Base-by-base conservation (phyloP, 2,113 vertebrate genomes). In the Martes martes region DNA sequence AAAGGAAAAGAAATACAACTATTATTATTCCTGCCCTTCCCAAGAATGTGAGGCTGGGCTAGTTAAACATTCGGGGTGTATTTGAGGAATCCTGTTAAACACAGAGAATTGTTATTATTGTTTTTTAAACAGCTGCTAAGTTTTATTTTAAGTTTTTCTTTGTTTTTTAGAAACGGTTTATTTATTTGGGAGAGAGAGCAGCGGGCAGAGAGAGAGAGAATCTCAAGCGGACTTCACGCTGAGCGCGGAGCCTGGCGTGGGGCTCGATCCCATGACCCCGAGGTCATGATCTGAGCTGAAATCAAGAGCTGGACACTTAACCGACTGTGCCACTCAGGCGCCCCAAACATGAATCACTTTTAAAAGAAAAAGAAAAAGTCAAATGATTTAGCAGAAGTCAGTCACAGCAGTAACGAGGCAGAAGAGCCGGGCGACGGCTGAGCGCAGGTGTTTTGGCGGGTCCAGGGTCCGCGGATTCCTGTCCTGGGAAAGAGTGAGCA, bases 401-500 rank as follows among this genome's bases (percentile, higher is more conserved):
- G 59, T n/a, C 42, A 36, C 42, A 10, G 21, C 24, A 26, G 31
- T 19, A 11, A 11, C 8, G 16, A 42, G 71, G 31, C 18, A 23
- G 39, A 39, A 61, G 45, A 3, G 3, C 0, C 2, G 2, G 6
- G 6, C 23, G 36, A 15, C 4, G 18, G 11, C 3, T 5, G 45
- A 5, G 3, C 1, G 5, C 33, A 76, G 45, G 10, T 9, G 2
- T 14, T 24, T 18, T 39, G 3, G 8, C 23, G 5, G 3, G 1
- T 28, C 2, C 0, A 13, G 39, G 16, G 19, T 24, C 82, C 1
- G 28, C 2, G 1, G 2, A 1, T 21, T 24, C 63, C 9, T 1
- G 76, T 11, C 23, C 11, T 15, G n/a, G 82, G 31, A n/a, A 65
- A n/a, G 4, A 69, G 36, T 28, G 33, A 24, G 5, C 7, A 0